A percentile compares a stretch with the other conserved stretches of the same genome.
Evolutionary conservation across 37 sponge, comb jelly and placozoan genomes (phyloP).

Genomic region (Geodia barretti): DNA sequence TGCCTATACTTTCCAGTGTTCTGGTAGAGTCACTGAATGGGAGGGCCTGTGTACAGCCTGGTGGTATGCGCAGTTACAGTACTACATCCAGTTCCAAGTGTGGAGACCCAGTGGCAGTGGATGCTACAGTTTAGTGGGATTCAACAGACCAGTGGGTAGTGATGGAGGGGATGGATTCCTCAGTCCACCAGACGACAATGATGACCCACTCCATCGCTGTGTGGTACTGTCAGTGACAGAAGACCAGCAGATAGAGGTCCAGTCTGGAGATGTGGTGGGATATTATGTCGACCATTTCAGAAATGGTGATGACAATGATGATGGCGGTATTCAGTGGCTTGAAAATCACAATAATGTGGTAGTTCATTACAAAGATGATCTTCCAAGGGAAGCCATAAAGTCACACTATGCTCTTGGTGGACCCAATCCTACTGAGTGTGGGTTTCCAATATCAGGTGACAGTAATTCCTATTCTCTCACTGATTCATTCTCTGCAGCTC

Average conservation of each 20-base stretch:
- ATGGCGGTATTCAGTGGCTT: neutral
- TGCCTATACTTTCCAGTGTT: neutral
- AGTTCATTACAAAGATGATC: neutral
- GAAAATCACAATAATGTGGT: neutral
- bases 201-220: neutral
- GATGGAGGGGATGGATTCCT: neutral
- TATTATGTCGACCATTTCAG: neutral
- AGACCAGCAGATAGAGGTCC: constrained; percentile 17
- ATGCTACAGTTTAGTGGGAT: constrained; percentile 33
- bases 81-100: constrained; percentile 37
- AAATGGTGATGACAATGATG: neutral
- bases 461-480: neutral
- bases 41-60: neutral
- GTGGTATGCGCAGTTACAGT: neutral
- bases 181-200: neutral
- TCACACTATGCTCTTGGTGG: neutral
- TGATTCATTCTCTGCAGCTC: neutral
- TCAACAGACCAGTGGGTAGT: constrained; percentile 16
- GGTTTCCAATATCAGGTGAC: neutral
- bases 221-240: constrained; percentile 1
- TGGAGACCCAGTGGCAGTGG: constrained; percentile 32
- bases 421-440: neutral
- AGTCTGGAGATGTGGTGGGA: constrained; percentile 57
- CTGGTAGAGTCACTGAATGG: neutral
- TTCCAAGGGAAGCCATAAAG: neutral